Evolutionary conservation across 2,888 invertebrate species (phyloP).

Genomic region (Hydropsyche betteni): DNA sequence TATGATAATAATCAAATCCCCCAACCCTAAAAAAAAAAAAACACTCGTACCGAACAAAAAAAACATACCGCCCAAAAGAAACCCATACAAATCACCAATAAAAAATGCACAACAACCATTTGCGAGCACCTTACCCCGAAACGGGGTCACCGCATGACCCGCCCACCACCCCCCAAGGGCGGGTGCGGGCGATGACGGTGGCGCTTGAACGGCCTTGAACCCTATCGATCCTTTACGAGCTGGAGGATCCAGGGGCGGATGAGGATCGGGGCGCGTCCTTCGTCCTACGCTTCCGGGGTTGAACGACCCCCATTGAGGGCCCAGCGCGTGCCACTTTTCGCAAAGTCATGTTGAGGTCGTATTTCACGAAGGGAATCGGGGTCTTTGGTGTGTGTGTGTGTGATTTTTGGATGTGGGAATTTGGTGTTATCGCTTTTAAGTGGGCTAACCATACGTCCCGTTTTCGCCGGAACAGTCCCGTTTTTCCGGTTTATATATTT

Average conservation of each 20-base stretch:
- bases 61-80: too few species aligned
- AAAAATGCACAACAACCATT: not conserved
- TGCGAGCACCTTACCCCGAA: not conserved
- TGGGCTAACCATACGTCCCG: too few species aligned
- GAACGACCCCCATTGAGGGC: slow-evolving; percentile 16
- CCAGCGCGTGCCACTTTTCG: not conserved
- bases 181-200: not conserved
- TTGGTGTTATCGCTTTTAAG: too few species aligned
- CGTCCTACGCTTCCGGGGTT: slow-evolving; percentile 18
- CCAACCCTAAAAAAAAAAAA: too few species aligned
- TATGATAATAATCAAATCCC: too few species aligned
- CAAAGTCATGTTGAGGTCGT: too few species aligned
- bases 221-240: slow-evolving; percentile 4
- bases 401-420: too few species aligned
- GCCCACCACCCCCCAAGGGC: not conserved
- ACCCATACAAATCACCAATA: not conserved
- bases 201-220: slow-evolving; percentile 21
- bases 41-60: too few species aligned
- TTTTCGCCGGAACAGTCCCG: too few species aligned
- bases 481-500: too few species aligned
- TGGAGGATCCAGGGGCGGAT: not conserved
- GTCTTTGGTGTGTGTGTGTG: too few species aligned
- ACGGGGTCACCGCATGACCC: not conserved
- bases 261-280: not conserved
- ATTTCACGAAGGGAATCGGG: too few species aligned